phyloP scores from a whole-genome alignment of 1,140 invertebrate genomes.

The Macrotrachela quadricornifera region DNA sequence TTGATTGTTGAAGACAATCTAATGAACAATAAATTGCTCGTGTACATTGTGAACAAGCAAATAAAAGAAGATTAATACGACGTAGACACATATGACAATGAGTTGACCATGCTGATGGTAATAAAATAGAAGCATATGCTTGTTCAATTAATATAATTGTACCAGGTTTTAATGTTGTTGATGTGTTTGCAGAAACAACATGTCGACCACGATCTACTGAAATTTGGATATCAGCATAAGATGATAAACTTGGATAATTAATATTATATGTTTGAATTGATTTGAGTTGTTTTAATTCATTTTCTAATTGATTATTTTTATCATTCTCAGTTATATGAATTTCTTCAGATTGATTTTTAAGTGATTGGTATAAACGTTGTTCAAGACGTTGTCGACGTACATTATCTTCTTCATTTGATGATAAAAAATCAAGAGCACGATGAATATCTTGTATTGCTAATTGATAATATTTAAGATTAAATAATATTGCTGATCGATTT shows the following conservation, averaged over 20 bases:
- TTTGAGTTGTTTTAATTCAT: too few species aligned
- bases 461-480: slow-evolving; percentile 1
- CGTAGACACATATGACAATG: slow-evolving; percentile 60
- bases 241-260: too few species aligned
- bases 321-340: background rate
- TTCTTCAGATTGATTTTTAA: background rate
- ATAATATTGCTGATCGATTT: slow-evolving; percentile 6
- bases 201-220: too few species aligned
- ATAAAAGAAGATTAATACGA: slow-evolving; percentile 26
- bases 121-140: slow-evolving; percentile 39
- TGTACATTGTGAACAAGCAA: slow-evolving; percentile 54
- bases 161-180: slow-evolving; percentile 34
- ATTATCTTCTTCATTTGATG: background rate
- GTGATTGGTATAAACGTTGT: too few species aligned
- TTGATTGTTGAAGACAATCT: slow-evolving; percentile 53
- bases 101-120: slow-evolving; percentile 17
- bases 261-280: too few species aligned
- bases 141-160: slow-evolving; percentile 55
- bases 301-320: background rate
- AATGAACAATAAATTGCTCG: slow-evolving; percentile 46
- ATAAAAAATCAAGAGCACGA: background rate
- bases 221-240: too few species aligned
- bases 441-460: slow-evolving; percentile 2
- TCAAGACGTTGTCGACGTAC: background rate
- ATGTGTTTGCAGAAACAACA: too few species aligned